Percentiles rank a stretch among this genome's conserved stretches.
phyloP scores from a whole-genome alignment of 2,797 vertebrate genomes.

The Rhinella marina region DNA sequence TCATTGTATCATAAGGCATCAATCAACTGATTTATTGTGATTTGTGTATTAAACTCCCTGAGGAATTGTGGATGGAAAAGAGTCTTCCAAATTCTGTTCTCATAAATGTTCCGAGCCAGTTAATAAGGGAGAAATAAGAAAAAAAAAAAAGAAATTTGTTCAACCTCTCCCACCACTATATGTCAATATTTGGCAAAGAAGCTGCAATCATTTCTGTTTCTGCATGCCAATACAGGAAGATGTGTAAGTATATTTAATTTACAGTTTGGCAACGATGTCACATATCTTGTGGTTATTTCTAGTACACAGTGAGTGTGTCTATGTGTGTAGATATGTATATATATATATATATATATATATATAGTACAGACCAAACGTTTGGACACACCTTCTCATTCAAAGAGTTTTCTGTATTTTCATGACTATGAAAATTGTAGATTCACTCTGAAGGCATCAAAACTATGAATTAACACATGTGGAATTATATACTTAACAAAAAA shows the following conservation, averaged over 20 bases:
- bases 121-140: not conserved
- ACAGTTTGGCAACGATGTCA: slow-evolving; percentile 37
- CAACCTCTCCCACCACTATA: slow-evolving; percentile 53
- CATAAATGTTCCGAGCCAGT: slow-evolving; percentile 28
- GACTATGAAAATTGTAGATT: no score
- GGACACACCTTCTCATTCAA: no score
- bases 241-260: slow-evolving; percentile 53
- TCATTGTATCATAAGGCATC: slow-evolving; percentile 64
- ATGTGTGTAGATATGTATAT: no score
- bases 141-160: slow-evolving; percentile 53
- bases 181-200: slow-evolving; percentile 46
- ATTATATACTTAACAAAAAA: no score
- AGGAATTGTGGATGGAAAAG: slow-evolving; percentile 57
- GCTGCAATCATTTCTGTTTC: slow-evolving; percentile 40
- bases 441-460: no score
- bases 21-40: slow-evolving; percentile 63
- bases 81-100: slow-evolving; percentile 38
- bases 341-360: not conserved
- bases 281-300: slow-evolving; percentile 14
- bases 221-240: slow-evolving; percentile 55
- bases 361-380: no score
- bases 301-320: not conserved
- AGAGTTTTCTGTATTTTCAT: no score
- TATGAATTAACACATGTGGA: no score
- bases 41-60: slow-evolving; percentile 66